A percentile compares a stretch with the other conserved stretches of the same genome.
phyloP scores from a whole-genome alignment of 2,888 invertebrate genomes.

The Hirtodrosophila cameraria region DNA sequence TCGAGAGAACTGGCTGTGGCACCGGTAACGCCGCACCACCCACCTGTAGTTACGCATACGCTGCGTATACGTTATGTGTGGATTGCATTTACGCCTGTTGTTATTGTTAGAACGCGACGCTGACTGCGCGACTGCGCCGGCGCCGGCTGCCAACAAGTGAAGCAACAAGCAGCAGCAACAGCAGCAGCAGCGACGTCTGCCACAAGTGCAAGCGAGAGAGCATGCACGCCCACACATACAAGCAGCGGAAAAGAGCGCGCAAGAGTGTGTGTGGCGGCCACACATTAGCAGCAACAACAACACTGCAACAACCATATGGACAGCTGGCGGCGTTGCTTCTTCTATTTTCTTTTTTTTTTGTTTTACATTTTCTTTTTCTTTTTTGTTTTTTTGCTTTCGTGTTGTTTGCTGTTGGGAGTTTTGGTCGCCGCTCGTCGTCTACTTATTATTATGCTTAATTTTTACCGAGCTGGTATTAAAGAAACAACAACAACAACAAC shows the following conservation, averaged over 20 bases:
- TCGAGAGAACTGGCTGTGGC: background rate
- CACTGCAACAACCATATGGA: slow-evolving; percentile 53
- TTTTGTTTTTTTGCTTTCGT: slow-evolving; percentile 13
- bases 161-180: slow-evolving; percentile 64
- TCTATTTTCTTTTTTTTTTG: slow-evolving; percentile 18
- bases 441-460: slow-evolving; percentile 75
- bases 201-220: slow-evolving; percentile 19
- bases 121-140: slow-evolving; percentile 51
- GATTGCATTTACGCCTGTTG: slow-evolving; percentile 62
- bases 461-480: slow-evolving; percentile 61
- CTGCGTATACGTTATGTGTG: slow-evolving; percentile 50
- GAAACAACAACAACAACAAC: slow-evolving; percentile 32
- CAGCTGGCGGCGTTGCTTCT: slow-evolving; percentile 57
- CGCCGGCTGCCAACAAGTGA: slow-evolving; percentile 71
- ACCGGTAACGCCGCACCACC: slow-evolving; percentile 26
- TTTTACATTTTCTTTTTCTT: slow-evolving; percentile 6
- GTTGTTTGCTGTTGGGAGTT: slow-evolving; percentile 61
- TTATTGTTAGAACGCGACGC: slow-evolving; percentile 40
- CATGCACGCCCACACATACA: slow-evolving; percentile 14
- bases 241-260: slow-evolving; percentile 39
- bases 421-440: slow-evolving; percentile 60
- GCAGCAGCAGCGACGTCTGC: slow-evolving; percentile 43
- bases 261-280: slow-evolving; percentile 49
- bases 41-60: slow-evolving; percentile 49
- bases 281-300: slow-evolving; percentile 49